Evolutionary conservation across 92 coral and sea anemone species (phyloP), one percentile per base, ranked within the genome.

Genomic region (Zoanthus solanderi): DNA sequence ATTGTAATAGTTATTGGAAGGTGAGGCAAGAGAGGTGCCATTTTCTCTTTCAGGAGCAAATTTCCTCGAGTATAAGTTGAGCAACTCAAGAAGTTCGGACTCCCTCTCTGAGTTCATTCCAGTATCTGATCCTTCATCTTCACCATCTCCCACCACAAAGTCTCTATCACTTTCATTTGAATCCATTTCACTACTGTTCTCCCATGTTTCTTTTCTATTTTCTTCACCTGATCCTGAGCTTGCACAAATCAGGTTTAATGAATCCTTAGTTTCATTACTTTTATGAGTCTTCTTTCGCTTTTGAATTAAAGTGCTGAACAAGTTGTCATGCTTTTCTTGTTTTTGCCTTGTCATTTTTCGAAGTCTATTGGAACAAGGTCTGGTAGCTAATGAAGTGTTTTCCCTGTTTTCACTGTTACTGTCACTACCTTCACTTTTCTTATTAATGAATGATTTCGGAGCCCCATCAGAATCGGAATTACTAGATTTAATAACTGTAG

Each of bases 21-120:
- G 84, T 78, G 34, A 71, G 0, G 78, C 79, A 11, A 30, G 29
- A 28, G 71, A 52, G 32, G 53, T 42, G 0, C 48, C 61, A 54
- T 65, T 42, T 7, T 65, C 72, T 14, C 15, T 47, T 28, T 47
- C 74, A 18, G 81, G 65, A 11, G 11, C 83, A 9, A 63, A 52
- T 14, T 91, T 91, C 54, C 88, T 85, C 17, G 93, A 85, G 80
- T 88, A 88, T 34, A 71, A 72, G 42, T 93, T 89, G 32, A 95
- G 85, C 78, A 94, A 88, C 84, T 90, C 77, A 8, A 90, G 76
- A 67, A 94, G 91, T 65, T 96, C 92, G 65, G 87, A 87, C 10
- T 89, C 98, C 23, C 88, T 89, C 72, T 86, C 98, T 80, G 93
- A 93, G 75, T 90, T 92, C 80, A 91, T 74, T 16, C 93, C 99